Base-by-base conservation (phyloP, 2,888 invertebrate genomes). In the Yponomeuta plumbellus region DNA sequence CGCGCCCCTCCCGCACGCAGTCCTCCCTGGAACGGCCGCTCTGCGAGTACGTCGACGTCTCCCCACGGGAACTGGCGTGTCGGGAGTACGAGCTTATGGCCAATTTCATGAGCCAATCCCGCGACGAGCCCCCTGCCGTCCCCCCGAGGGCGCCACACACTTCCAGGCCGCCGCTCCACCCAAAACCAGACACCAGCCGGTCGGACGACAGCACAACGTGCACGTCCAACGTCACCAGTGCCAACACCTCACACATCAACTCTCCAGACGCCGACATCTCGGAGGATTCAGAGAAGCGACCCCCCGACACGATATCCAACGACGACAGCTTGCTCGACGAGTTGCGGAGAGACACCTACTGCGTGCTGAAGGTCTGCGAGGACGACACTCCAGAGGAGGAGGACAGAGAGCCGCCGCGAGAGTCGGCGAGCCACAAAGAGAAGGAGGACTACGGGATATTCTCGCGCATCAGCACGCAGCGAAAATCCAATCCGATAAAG, bases 401-500 rank as follows among this genome's bases (percentile, higher is more conserved):
- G 34, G 34, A 39, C 39, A 63, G 4, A 17, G 11, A 20, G 21
- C 39, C 62, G 39, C n/a, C 59, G 34, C 52, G 11, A 13, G 74
- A 77, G 21, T 57, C 66, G 62, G 23, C 68, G 66, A 71, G 72
- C 59, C 61, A 67, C 1, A 77, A 73, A 39, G 74, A 73, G 39
- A 77, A 75, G 61, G 80, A 79, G 66, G 81, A 82, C 17, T 76
- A 73, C 66, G 85, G 82, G 63, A 74, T 85, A 59, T 91, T 92
- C 75, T 86, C 87, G 5, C 78, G 91, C 63, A 80, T 82, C 39
- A 88, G 86, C 71, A 78, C 82, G 58, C 91, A 91, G 70, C 80
- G 91, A 44, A 91, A 91, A 73, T 91, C 91, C 8, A 91, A 90
- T 70, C 90, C 91, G 13, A 88, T 80, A 67, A 86, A 89, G 74